Conservation (phyloP, 2,797 vertebrate genomes). For the Eutrigla gurnardus region DNA sequence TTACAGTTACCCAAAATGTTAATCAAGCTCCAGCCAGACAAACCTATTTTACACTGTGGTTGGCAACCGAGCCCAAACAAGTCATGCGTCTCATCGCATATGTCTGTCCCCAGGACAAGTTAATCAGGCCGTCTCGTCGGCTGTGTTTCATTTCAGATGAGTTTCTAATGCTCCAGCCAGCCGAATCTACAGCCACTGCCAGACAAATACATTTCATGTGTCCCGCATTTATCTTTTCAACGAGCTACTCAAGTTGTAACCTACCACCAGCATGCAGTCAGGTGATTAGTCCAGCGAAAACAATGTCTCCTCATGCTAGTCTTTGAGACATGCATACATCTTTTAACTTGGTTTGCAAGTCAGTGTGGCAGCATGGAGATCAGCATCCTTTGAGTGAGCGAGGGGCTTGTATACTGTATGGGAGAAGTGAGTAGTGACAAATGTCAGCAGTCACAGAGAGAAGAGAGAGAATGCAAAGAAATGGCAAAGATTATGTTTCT, state of each 20-base stretch:
- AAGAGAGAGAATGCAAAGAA: not conserved
- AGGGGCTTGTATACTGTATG: not conserved
- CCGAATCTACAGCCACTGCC: constrained; percentile 53
- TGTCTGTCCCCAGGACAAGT: constrained; percentile 67
- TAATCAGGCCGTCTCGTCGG: constrained; percentile 66
- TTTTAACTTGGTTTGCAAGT: constrained; percentile 21
- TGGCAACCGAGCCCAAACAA: constrained; percentile 55
- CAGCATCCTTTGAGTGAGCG: not conserved
- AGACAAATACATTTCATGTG: constrained; percentile 56
- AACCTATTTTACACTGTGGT: constrained; percentile 49
- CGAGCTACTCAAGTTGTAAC: constrained; percentile 49
- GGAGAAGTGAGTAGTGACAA: not conserved
- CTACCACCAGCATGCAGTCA: constrained; percentile 10
- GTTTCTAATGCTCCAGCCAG: constrained; percentile 52
- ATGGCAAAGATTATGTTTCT: not conserved
- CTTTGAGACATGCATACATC: constrained; percentile 19
- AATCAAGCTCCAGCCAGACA: constrained; percentile 58
- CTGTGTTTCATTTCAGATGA: constrained; percentile 63
- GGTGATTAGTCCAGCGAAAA: constrained; percentile 32
- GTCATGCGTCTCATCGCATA: constrained; percentile 59
- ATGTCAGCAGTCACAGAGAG: too few relatives aligned
- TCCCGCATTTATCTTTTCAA: constrained; percentile 48
- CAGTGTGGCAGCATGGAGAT: not conserved
- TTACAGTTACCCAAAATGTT: constrained; percentile 37
- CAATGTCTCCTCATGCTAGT: not conserved